Conservation (phyloP, 2,888 invertebrate genomes). For the Epinotia demarniana region DNA sequence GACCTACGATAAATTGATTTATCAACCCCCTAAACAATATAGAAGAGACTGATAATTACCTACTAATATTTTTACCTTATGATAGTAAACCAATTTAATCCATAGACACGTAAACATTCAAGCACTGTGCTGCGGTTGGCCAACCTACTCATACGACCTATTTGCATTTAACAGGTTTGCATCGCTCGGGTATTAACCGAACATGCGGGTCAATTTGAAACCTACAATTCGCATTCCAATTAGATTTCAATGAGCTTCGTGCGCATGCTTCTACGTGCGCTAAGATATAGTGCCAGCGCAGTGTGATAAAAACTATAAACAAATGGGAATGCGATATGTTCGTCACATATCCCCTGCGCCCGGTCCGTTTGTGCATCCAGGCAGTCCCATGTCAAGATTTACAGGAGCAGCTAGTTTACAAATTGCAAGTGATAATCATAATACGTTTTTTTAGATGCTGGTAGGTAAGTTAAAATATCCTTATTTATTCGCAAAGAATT, state of each 20-base stretch:
- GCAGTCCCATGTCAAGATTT: neutral
- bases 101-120: neutral
- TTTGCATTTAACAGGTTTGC: slow-evolving; percentile 15
- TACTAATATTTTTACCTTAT: neutral
- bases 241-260: neutral
- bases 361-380: neutral
- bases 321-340: neutral
- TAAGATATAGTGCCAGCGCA: neutral
- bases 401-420: slow-evolving; percentile 12
- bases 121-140: neutral
- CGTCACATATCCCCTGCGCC: neutral
- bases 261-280: neutral
- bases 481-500: too few relatives aligned
- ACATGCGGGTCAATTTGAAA: neutral
- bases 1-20: too few relatives aligned
- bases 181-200: slow-evolving; percentile 6
- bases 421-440: slow-evolving; percentile 1
- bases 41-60: neutral
- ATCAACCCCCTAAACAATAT: neutral
- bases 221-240: neutral
- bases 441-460: neutral
- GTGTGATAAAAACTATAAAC: neutral
- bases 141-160: neutral
- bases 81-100: neutral
- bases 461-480: slow-evolving; percentile 1